Percentiles rank a stretch among this genome's conserved stretches.
These are phyloP conservation scores for Oriolus oriolus DNA, from an alignment of 2,113 vertebrate genomes.

Conservation along the genomic window DNA sequence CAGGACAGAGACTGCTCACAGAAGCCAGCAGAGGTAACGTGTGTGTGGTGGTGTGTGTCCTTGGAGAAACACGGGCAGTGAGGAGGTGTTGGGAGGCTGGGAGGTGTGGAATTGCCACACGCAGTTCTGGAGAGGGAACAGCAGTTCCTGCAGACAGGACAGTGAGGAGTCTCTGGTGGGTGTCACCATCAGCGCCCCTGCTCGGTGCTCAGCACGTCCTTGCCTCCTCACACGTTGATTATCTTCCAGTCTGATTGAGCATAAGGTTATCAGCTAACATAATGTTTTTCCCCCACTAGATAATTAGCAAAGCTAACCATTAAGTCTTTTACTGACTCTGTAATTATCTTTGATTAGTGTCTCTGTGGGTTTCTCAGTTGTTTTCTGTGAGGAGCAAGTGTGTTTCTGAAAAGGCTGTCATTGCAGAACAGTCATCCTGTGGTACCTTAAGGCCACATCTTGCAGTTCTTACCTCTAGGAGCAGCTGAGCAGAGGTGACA, in stretches of 20 bases:
- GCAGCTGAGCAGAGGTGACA: background rate
- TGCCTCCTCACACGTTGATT: background rate
- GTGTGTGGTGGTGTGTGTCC: background rate
- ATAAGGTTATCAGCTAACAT: background rate
- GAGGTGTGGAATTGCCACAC: background rate
- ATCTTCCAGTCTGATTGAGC: background rate
- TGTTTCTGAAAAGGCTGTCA: background rate
- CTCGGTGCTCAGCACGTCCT: background rate
- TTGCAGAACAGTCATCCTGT: background rate
- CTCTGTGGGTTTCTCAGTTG: background rate
- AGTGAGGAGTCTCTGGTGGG: background rate
- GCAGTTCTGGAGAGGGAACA: background rate
- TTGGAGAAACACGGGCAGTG: background rate
- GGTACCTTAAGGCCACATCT: background rate
- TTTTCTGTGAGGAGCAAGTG: background rate
- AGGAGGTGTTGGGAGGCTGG: background rate
- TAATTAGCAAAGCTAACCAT: background rate
- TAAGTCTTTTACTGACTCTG: background rate
- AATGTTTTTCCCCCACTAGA: background rate
- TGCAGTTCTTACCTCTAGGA: background rate
- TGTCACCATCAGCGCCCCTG: background rate
- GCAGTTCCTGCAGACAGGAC: background rate
- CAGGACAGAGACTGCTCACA: slow-evolving; percentile 67
- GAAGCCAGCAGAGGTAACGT: slow-evolving; percentile 73
- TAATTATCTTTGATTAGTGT: background rate